Base-by-base conservation (phyloP, 2,113 vertebrate species). In the Misgurnus anguillicaudatus region DNA sequence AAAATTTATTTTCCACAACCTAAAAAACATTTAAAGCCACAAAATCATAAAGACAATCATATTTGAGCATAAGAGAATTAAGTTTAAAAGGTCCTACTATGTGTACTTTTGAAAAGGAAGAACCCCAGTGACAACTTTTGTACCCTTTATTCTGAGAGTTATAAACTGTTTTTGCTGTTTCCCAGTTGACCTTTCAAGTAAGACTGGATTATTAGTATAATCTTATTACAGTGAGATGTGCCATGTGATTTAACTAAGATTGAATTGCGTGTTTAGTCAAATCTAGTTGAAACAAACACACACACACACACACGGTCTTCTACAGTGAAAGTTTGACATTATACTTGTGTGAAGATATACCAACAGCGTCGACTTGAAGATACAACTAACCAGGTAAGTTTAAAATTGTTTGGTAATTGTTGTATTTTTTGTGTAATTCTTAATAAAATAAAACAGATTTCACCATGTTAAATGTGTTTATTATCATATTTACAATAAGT, bases 151-250 rank as follows among this genome's bases (percentile, higher is more conserved):
- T 31, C 24, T 31, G 24, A 2, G 24, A 31, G 24, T 3, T 31
- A 31, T 31, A 31, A 31, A 16, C 47, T 21, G 24, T 80, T 75
- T 63, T 55, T 3, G 21, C 45, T 58, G 48, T 11, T 17, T 73
- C 21, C 9, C 41, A 13, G 48, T 73, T 42, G 41, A 48, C 31
- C 66, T 62, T 67, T 73, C 36, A 10, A 36, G n/a, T 78, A 48
- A 77, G 38, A 42, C 77, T 78, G 87, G 89, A 92, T 92, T 90
- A 89, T 71, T 63, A 53, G 7, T 71, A 55, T 92, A 92, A 92
- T 91, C 91, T 85, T 85, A 90, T 91, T 90, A 91, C 80, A 78
- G 80, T 85, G 87, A 57, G 58, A 19, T 58, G 78, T 69, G 85
- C 85, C 89, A 86, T 84, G 91, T 87, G 89, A 89, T 63, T 63